Conservation (phyloP, 1,140 invertebrate species). For the Tetramorium simillimum region DNA sequence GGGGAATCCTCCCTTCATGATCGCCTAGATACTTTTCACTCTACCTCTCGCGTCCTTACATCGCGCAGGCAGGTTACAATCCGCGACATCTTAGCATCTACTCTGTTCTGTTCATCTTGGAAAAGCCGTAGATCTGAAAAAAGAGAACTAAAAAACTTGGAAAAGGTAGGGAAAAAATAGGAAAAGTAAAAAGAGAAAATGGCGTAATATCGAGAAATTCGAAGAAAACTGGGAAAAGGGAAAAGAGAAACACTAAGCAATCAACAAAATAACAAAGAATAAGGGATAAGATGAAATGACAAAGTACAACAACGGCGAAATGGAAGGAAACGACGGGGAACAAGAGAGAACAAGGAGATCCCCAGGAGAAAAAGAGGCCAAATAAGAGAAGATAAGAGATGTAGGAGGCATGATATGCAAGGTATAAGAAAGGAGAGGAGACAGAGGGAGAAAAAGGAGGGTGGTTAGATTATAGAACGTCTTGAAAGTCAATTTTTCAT, state of each 20-base stretch:
- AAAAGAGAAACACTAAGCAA: neutral
- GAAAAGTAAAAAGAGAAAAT: neutral
- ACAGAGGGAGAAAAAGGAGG: neutral
- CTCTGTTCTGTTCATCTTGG: neutral
- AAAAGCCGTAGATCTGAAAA: neutral
- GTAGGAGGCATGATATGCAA: constrained; percentile 1
- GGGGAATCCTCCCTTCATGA: neutral
- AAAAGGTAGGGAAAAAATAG: neutral
- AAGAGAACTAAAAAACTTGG: neutral
- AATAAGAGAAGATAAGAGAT: neutral
- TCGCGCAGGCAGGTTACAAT: neutral
- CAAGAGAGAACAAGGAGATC: neutral
- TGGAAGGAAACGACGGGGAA: neutral
- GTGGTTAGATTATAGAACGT: constrained; percentile 36
- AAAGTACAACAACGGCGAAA: neutral
- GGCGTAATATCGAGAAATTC: neutral
- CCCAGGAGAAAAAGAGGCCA: neutral
- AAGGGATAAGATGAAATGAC: neutral
- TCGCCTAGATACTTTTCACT: constrained; percentile 20
- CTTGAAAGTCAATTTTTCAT: constrained; percentile 61
- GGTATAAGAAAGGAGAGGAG: neutral
- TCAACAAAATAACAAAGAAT: constrained; percentile 12
- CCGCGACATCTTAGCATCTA: neutral
- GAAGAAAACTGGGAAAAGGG: neutral
- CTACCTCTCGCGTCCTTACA: neutral